These are phyloP conservation scores for Athalia circularis DNA, from an alignment of 2,888 invertebrate genomes.

Conservation along the genomic window DNA sequence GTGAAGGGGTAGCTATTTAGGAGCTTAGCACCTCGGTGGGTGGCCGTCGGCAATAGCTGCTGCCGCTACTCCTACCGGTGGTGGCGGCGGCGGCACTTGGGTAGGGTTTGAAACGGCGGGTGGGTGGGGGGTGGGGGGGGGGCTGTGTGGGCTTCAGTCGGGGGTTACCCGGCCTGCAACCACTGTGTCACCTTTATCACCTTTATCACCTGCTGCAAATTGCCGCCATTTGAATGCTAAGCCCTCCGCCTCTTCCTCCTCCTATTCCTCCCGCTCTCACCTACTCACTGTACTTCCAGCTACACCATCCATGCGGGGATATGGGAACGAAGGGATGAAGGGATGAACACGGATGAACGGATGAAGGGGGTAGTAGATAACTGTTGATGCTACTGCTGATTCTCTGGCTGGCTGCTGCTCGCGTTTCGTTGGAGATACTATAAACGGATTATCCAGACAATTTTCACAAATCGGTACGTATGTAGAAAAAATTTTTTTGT, in stretches of 20 bases:
- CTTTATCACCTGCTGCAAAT: constrained; percentile 74
- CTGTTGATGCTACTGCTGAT: constrained; percentile 9
- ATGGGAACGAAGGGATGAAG: not conserved
- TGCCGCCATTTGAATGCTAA: constrained; percentile 73
- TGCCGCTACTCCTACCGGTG: not conserved
- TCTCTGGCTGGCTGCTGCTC: too few relatives aligned
- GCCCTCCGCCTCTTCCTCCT: constrained; percentile 55
- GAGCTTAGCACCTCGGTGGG: constrained; percentile 66
- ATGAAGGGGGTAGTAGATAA: constrained; percentile 53
- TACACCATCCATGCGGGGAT: not conserved
- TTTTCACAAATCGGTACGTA: constrained; percentile 38
- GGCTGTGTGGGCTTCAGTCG: constrained; percentile 36
- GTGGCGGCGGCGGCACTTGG: too few relatives aligned
- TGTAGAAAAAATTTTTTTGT: not conserved
- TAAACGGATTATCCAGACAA: constrained; percentile 37
- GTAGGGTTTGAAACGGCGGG: too few relatives aligned
- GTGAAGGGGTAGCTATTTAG: constrained; percentile 69
- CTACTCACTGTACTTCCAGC: constrained; percentile 59
- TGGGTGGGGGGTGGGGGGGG: constrained; percentile 45
- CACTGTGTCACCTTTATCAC: constrained; percentile 71
- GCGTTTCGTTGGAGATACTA: constrained; percentile 17
- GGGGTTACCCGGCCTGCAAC: constrained; percentile 60
- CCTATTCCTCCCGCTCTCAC: constrained; percentile 58
- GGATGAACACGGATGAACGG: constrained; percentile 52
- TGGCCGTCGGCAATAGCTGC: constrained; percentile 49